These are phyloP conservation scores for Phlogophora meticulosa DNA, from an alignment of 2,888 invertebrate genomes.

Conservation along the genomic window DNA sequence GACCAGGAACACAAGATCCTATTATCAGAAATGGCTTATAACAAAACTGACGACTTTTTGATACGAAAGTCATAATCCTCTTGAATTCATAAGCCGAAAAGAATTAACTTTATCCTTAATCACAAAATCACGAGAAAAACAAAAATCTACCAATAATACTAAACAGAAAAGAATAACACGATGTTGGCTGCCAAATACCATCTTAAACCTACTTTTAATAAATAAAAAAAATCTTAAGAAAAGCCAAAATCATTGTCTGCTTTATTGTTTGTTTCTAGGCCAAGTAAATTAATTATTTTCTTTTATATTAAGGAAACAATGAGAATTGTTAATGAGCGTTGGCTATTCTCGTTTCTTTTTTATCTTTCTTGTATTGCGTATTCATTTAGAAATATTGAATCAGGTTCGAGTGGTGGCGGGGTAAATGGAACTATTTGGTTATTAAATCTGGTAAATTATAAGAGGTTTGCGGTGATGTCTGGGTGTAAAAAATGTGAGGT, in stretches of 20 bases:
- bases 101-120: conserved; percentile 32
- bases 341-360: conserved; percentile 75
- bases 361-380: conserved; percentile 72
- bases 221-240: conserved; percentile 63
- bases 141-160: conserved; percentile 41
- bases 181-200: conserved; percentile 58
- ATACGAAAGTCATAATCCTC: conserved; percentile 5
- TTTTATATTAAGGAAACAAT: conserved; percentile 83
- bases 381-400: conserved; percentile 74
- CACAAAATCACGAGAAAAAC: conserved; percentile 22
- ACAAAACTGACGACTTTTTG: neutral
- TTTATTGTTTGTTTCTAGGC: conserved; percentile 73
- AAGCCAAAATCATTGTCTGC: conserved; percentile 65
- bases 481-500: no score
- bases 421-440: neutral
- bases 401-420: conserved; percentile 54
- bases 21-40: neutral
- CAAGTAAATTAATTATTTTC: conserved; percentile 84
- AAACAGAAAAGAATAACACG: conserved; percentile 31
- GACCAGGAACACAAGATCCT: no score
- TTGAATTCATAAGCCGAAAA: conserved; percentile 6
- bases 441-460: neutral
- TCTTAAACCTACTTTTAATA: conserved; percentile 59
- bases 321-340: conserved; percentile 83
- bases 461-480: no score